Evolutionary conservation across 2,797 vertebrate species (phyloP).

Genomic region (Catharus ustulatus): DNA sequence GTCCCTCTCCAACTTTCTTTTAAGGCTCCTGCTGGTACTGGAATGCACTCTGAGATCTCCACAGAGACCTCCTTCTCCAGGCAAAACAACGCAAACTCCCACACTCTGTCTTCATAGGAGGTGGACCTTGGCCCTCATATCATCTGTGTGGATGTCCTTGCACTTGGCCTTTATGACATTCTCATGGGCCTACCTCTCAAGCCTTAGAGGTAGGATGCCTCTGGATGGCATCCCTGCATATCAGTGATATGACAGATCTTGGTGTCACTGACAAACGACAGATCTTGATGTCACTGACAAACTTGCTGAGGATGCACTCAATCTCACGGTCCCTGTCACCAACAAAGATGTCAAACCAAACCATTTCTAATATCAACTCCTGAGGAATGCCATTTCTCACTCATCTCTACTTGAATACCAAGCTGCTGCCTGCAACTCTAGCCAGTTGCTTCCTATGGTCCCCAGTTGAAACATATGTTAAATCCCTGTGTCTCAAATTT

Average conservation of each 20-base stretch:
- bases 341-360: background rate
- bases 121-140: background rate
- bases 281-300: background rate
- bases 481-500: background rate
- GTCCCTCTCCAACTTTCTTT: background rate
- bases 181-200: background rate
- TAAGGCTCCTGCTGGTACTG: background rate
- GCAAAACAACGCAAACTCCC: background rate
- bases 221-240: background rate
- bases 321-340: background rate
- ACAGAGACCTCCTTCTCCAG: background rate
- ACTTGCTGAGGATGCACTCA: background rate
- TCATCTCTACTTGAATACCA: background rate
- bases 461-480: fast-evolving
- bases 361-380: background rate
- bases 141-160: background rate
- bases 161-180: background rate
- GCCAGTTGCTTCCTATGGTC: background rate
- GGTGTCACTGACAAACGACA: background rate
- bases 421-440: background rate
- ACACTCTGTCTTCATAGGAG: background rate
- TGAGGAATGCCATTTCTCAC: background rate
- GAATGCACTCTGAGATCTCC: background rate
- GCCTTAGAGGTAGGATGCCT: background rate
- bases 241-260: background rate